Evolutionary conservation across 2,888 invertebrate genomes (phyloP), one percentile per base, ranked within the genome.

Genomic region (Scaptomyza parva): DNA sequence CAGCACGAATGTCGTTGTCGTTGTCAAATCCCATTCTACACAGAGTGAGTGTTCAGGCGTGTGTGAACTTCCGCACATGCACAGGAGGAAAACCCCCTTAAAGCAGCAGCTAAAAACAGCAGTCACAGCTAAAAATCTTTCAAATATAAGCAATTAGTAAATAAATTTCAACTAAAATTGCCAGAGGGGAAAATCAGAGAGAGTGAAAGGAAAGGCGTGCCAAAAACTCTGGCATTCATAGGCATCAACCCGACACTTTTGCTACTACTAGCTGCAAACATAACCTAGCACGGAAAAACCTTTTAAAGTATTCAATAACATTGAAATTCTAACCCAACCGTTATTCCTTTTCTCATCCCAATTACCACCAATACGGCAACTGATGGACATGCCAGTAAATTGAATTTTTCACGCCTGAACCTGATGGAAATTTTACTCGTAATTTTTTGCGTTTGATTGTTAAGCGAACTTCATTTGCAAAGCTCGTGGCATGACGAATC

Each of bases 241-340:
- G 66, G 52, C 66, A 61, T 63, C 74, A 74, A 71, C 53, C 62
- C 66, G 62, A 76, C 71, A 76, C 74, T 62, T 62, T 55, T 12
- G 17, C 44, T 17, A 17, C 33, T 33, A 55, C 50, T 33, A 45
- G 45, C 45, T n/a, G n/a, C n/a, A n/a, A n/a, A 18, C 22, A 68
- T 7, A 14, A 14, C 35, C 14, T n/a, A n/a, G 35, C 7, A 35
- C 14, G 8, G 6, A 3, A 76, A 78, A 84, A 86, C 87, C 83
- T 84, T 84, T 84, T 84, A 86, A 85, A 85, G 85, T 84, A 85
- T 87, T 84, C 85, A 78, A 86, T 85, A 78, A 85, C 85, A 81
- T 24, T 68, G 79, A 76, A 84, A 84, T 70, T 75, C 65, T 61
- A 86, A 59, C 68, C 76, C 57, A 26, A 63, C 50, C 41, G 3